Conservation (phyloP, 2,797 vertebrate genomes). For the Hemibagrus guttatus region DNA sequence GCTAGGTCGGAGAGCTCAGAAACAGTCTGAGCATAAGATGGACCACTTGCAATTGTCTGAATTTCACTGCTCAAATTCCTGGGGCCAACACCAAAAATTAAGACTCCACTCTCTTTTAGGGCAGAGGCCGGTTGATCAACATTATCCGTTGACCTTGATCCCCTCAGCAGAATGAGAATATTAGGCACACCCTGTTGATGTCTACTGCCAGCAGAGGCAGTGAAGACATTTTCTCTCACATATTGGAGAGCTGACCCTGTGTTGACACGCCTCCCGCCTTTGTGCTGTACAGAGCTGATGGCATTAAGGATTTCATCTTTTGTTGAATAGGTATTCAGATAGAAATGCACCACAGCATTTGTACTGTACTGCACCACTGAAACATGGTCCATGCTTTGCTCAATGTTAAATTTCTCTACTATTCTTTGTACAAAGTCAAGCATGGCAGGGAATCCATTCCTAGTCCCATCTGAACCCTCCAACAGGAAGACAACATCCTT, state of each 20-base stretch:
- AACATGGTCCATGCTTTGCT: too few species aligned
- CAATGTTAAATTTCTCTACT: too few species aligned
- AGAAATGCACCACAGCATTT: too few species aligned
- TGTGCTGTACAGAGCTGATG: constrained; percentile 67
- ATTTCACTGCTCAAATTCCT: constrained; percentile 71
- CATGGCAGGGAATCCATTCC: too few species aligned
- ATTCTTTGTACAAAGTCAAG: too few species aligned
- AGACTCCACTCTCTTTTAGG: constrained; percentile 50
- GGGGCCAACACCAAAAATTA: constrained; percentile 47
- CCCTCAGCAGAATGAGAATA: constrained; percentile 53
- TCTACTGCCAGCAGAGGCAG: constrained; percentile 53
- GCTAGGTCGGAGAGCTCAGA: constrained; percentile 75
- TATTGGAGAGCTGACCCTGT: constrained; percentile 75
- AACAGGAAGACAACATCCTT: constrained; percentile 87
- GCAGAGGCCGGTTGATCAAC: neutral
- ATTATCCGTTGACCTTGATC: constrained; percentile 42
- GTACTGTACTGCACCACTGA: too few species aligned
- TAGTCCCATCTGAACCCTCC: constrained; percentile 65
- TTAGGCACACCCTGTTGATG: constrained; percentile 52
- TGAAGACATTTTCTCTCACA: constrained; percentile 52
- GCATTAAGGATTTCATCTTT: constrained; percentile 66
- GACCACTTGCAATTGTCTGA: constrained; percentile 63
- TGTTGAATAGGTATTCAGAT: constrained; percentile 59
- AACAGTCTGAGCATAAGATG: constrained; percentile 34
- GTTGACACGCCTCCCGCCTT: constrained; percentile 77